A percentile compares a stretch with the other conserved stretches of the same genome.
These are phyloP conservation scores for Drosophila nasuta DNA, from an alignment of 1,140 invertebrate genomes.

Conservation along the genomic window DNA sequence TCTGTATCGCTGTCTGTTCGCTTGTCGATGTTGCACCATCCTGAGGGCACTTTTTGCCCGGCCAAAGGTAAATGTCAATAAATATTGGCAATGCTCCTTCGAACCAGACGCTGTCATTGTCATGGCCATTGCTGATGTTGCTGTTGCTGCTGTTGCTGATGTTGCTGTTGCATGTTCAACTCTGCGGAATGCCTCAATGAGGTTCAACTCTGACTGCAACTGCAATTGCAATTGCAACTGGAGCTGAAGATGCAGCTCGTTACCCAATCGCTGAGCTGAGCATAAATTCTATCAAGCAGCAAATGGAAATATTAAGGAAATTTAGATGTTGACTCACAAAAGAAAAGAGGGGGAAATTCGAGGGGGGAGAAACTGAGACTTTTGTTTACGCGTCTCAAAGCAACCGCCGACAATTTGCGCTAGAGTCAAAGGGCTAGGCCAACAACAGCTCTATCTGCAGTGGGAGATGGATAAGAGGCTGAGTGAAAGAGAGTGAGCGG, in stretches of 20 bases:
- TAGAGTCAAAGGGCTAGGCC: constrained; percentile 38
- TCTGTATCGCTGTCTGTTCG: constrained; percentile 33
- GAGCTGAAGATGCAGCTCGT: constrained; percentile 2
- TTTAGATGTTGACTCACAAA: constrained; percentile 58
- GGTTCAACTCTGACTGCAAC: constrained; percentile 36
- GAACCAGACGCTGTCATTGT: constrained; percentile 66
- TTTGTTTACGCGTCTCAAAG: constrained; percentile 59
- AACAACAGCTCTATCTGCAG: constrained; percentile 2
- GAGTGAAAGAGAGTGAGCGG: constrained; percentile 10
- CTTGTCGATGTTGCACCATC: constrained; percentile 20
- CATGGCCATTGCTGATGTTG: constrained; percentile 50
- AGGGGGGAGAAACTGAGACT: constrained; percentile 10
- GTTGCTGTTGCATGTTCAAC: constrained; percentile 27
- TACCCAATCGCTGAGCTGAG: constrained; percentile 26
- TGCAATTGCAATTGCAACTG: constrained; percentile 8
- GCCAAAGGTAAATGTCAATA: constrained; percentile 74
- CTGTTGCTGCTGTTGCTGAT: constrained; percentile 24
- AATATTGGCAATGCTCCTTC: constrained; percentile 72
- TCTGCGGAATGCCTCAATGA: constrained; percentile 55
- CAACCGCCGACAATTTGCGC: constrained; percentile 62
- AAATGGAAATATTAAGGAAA: constrained; percentile 80
- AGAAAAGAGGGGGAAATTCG: neutral
- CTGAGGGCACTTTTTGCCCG: constrained; percentile 55
- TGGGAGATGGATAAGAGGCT: neutral
- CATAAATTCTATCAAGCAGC: constrained; percentile 77